Evolutionary conservation across 2,888 invertebrate genomes (phyloP).

Genomic region (Sympetrum striolatum): DNA sequence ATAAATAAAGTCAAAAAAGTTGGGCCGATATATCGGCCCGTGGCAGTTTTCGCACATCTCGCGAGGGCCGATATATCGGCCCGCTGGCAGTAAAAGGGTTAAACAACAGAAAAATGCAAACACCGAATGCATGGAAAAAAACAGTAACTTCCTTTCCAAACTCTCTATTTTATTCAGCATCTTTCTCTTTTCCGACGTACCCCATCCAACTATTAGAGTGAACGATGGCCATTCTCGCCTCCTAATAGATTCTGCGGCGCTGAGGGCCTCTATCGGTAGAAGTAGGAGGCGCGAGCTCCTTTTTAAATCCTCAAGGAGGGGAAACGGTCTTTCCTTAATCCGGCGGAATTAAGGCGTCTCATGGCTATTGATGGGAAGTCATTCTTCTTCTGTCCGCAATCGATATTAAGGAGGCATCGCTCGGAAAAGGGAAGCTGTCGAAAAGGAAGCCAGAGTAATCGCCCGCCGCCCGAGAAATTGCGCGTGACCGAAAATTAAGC

Average conservation of each 20-base stretch:
- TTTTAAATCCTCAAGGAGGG: neutral
- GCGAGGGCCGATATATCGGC: too few species aligned
- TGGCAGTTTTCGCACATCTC: too few species aligned
- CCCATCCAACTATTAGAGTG: neutral
- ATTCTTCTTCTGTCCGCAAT: neutral
- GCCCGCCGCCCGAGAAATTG: conserved; percentile 12
- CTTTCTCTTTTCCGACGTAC: neutral
- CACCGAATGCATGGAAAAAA: neutral
- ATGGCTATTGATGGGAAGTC: conserved; percentile 31
- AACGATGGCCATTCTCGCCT: neutral
- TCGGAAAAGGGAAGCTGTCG: neutral
- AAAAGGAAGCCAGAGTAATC: conserved; percentile 32
- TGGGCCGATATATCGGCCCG: too few species aligned
- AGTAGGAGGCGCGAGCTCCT: neutral
- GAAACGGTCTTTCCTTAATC: neutral
- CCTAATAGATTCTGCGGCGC: neutral
- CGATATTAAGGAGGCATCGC: neutral
- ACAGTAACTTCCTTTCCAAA: neutral
- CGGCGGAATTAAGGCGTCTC: conserved; percentile 29
- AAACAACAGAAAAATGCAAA: neutral
- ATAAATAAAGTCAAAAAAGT: too few species aligned
- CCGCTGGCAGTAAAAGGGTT: too few species aligned
- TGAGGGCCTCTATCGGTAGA: neutral
- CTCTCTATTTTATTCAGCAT: neutral
- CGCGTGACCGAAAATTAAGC: conserved; percentile 39